Base-by-base conservation (phyloP, 2,888 invertebrate species). In the Agrochola circellaris region DNA sequence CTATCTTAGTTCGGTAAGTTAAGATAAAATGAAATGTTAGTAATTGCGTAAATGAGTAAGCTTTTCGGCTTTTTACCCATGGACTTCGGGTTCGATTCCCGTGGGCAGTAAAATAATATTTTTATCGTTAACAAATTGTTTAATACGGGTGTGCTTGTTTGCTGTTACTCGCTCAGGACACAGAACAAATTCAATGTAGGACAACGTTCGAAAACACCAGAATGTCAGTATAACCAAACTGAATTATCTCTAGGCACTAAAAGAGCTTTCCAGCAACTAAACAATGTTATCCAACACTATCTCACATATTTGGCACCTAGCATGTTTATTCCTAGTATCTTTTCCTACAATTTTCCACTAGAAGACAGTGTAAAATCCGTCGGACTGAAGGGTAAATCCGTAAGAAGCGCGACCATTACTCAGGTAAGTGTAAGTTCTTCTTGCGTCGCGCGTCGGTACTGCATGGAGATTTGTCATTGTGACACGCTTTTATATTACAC, bases 351-450 rank as follows among this genome's bases (percentile, higher is more conserved):
- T 83, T 80, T 83, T 70, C 69, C 54, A 61, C 34, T 30, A 61
- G 61, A 71, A 72, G 68, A 81, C 72, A 56, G 76, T 73, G 77
- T 65, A 64, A 76, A 81, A 81, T 60, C 81, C 75, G 69, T 68
- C 54, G 54, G 26, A 67, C 64, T 67, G 77, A 75, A 64, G 82
- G 73, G 61, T 80, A 81, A 87, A 86, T 84, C 80, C 82, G 42
- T 79, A 77, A 87, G 84, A 78, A 87, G 75, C 79, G 68, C 84
- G n/a, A 84, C 78, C 79, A 86, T 87, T 80, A 80, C 66, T 87
- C 87, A 87, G 72, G 85, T 82, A 65, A 45, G 68, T 75, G 77
- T 48, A 15, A 67, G 75, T 82, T 79, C 69, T 85, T 85, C 75
- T 75, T 23, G 42, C 75, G 26, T 15, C 65, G 80, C 76, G 62